Base-by-base conservation (phyloP, 2,113 vertebrate species). In the Periophthalmodon schlosseri region DNA sequence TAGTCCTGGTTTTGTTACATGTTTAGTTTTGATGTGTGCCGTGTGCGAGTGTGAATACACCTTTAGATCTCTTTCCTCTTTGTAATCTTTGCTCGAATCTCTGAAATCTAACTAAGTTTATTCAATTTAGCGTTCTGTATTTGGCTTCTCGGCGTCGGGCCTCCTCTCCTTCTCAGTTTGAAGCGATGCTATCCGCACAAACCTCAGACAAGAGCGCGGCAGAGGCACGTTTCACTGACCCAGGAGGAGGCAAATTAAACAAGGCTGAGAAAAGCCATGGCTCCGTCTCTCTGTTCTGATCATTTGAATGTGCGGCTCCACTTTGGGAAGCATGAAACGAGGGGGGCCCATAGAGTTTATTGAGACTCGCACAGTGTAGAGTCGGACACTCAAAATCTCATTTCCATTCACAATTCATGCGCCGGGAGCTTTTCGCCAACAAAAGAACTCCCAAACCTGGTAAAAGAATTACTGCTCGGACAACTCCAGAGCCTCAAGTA, bases 271-370 rank as follows among this genome's bases (percentile, higher is more conserved):
- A 77, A 79, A 85, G 84, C 76, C 79, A 85, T 83, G 83, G 73
- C 75, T 79, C 66, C 75, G 69, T 78, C 76, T 80, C 70, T 78
- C 76, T 80, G 68, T 68, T 68, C 83, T 72, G 88, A 90, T 82
- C 75, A 86, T 91, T 90, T 89, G 76, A 87, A 87, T 87, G 76
- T 89, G 82, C 89, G 84, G 73, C 84, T 58, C 60, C 86, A 86
- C 86, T 57, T 88, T 89, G 81, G 80, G 79, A 87, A 91, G 89
- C 84, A 85, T 89, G 84, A 90, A 87, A 87, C 89, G 85, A 87
- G 80, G 79, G 73, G 63, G 70, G 78, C 76, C 75, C 73, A 34
- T 69, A 52, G 80, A 80, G 85, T 86, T 87, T 86, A 85, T 83
- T 80, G 79, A 79, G 86, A 78, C 84, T 82, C 84, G 46, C 71